Conservation (phyloP, 2,113 vertebrate genomes). For the Siniperca chuatsi region DNA sequence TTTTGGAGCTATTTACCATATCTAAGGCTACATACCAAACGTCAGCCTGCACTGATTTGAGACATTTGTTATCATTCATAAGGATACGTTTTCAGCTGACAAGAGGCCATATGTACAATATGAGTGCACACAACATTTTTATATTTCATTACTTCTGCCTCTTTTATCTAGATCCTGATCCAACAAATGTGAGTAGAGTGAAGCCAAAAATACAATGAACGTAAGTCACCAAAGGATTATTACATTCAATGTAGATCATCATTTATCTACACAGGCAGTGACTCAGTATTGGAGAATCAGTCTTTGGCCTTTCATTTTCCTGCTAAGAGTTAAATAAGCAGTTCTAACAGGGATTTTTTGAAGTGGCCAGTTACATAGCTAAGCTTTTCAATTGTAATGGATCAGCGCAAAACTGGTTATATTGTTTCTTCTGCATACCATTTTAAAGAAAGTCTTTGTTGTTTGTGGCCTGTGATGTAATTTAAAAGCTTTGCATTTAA, state of each 20-base stretch:
- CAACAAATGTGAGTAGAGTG: background rate
- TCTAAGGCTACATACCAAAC: slow-evolving; percentile 17
- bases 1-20: background rate
- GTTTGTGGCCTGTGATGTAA: slow-evolving; percentile 46
- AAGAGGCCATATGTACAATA: background rate
- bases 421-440: background rate
- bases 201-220: background rate
- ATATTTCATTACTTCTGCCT: background rate
- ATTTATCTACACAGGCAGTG: background rate
- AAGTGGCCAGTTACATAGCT: background rate
- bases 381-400: background rate
- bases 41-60: slow-evolving; percentile 2
- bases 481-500: slow-evolving; percentile 37
- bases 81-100: background rate
- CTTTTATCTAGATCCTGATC: background rate
- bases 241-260: background rate
- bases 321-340: background rate
- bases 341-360: background rate
- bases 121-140: background rate
- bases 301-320: background rate
- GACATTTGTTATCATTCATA: slow-evolving; percentile 11
- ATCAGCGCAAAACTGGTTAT: slow-evolving; percentile 13
- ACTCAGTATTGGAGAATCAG: background rate
- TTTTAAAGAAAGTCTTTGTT: slow-evolving; percentile 43
- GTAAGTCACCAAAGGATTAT: background rate